A percentile compares a stretch with the other conserved stretches of the same genome.
Evolutionary conservation across 1,140 invertebrate species (phyloP).

Genomic region (Lineus longissimus): DNA sequence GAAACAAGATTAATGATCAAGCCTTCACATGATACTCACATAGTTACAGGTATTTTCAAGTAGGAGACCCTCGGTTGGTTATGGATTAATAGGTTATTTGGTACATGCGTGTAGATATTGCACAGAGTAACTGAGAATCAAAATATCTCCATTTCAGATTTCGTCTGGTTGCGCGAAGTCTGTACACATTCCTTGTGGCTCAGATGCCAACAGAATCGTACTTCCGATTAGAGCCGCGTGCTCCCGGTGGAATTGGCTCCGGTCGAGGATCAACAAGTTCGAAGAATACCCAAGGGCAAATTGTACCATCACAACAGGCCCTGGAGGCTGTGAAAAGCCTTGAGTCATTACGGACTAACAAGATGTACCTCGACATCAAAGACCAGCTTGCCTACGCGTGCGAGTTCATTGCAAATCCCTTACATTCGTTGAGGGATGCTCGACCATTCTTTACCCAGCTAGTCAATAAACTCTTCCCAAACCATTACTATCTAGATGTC

Average conservation of each 20-base stretch:
- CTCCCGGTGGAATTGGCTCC: constrained; percentile 10
- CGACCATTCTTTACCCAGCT: constrained; percentile 4
- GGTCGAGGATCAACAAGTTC: background rate
- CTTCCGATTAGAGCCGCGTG: constrained; percentile 3
- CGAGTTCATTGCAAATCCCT: constrained; percentile 1
- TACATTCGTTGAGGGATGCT: constrained; percentile 5
- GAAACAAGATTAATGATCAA: no score
- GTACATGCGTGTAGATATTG: no score
- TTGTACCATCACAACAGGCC: background rate
- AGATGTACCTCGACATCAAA: constrained; percentile 13
- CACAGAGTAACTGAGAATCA: no score
- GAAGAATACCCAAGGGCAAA: background rate
- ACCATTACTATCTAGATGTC: constrained; percentile 10
- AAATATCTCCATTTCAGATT: constrained; percentile 10
- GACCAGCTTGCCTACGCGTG: background rate
- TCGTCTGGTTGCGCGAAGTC: constrained; percentile 7
- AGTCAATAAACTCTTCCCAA: constrained; percentile 9
- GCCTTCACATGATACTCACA: no score
- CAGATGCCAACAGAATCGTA: constrained; percentile 10
- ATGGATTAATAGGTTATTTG: no score
- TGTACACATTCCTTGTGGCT: constrained; percentile 10
- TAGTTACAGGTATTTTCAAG: no score
- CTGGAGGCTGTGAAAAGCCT: background rate
- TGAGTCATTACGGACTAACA: constrained; percentile 2
- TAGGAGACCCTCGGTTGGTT: no score